Evolutionary conservation across 2,888 invertebrate genomes (phyloP).

Genomic region (Tenodera sinensis): DNA sequence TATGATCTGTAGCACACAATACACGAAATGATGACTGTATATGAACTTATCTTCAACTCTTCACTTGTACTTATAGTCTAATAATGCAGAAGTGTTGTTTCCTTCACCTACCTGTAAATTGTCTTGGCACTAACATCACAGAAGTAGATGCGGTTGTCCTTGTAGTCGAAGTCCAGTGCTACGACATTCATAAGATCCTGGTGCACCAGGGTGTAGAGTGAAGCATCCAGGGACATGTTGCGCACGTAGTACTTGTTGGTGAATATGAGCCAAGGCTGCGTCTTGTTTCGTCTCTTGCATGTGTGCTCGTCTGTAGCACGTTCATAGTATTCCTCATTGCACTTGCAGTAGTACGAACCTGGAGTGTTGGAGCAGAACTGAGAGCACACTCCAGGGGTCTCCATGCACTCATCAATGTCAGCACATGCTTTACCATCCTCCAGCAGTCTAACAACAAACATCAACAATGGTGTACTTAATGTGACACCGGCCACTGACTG

Average conservation of each 20-base stretch:
- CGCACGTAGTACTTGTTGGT: conserved; percentile 97
- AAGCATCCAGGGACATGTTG: conserved; percentile 89
- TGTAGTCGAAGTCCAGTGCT: conserved; percentile 88
- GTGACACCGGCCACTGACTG: too few species aligned
- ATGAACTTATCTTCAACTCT: neutral
- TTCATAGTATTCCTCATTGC: conserved; percentile 87
- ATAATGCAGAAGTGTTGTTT: neutral
- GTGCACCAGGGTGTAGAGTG: conserved; percentile 79
- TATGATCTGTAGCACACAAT: too few species aligned
- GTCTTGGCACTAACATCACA: conserved; percentile 95
- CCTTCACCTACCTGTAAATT: conserved; percentile 67
- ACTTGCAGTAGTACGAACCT: conserved; percentile 94
- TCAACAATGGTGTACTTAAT: too few species aligned
- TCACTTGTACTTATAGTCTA: too few species aligned
- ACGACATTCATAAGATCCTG: conserved; percentile 96
- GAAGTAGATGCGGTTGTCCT: conserved; percentile 85
- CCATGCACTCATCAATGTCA: conserved; percentile 87
- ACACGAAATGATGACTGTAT: neutral
- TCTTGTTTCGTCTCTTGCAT: conserved; percentile 82
- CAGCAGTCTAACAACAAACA: conserved; percentile 53
- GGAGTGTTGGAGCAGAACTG: conserved; percentile 95
- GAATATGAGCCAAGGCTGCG: conserved; percentile 83
- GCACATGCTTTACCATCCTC: conserved; percentile 88
- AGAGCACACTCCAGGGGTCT: conserved; percentile 85
- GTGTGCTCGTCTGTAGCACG: conserved; percentile 80